phyloP scores from a whole-genome alignment of 53 echinoderm and acorn worm species.

The Paracentrotus lividus region DNA sequence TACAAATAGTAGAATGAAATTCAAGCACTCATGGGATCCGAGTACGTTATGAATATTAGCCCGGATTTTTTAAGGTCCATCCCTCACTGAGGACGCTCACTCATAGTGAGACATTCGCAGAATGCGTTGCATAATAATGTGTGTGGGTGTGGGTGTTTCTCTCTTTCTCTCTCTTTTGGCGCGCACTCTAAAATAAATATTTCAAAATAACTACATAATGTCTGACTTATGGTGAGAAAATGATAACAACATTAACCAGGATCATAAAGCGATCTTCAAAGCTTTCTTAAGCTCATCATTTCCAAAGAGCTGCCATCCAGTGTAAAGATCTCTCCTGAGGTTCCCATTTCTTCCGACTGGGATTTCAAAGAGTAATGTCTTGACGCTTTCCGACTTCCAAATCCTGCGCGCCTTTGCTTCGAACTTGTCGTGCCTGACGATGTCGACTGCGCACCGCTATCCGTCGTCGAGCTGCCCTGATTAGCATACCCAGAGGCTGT shows the following conservation, averaged over 20 bases:
- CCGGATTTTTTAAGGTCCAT: too few relatives aligned
- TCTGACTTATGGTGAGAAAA: neutral
- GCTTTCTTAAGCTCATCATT: slow-evolving; percentile 34
- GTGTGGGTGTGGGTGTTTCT: too few relatives aligned
- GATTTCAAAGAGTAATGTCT: slow-evolving; percentile 29
- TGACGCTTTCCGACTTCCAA: slow-evolving; percentile 31
- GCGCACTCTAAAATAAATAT: too few relatives aligned
- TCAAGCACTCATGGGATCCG: too few relatives aligned
- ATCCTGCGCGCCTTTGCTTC: neutral
- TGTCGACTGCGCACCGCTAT: slow-evolving; percentile 9
- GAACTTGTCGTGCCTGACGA: slow-evolving; percentile 1
- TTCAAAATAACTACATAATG: too few relatives aligned
- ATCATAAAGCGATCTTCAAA: neutral
- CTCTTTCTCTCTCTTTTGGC: too few relatives aligned
- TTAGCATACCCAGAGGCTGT: slow-evolving; percentile 13
- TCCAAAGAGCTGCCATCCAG: slow-evolving; percentile 23
- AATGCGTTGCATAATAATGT: too few relatives aligned
- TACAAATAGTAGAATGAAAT: too few relatives aligned
- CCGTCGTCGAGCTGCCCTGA: neutral
- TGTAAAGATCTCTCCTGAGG: slow-evolving; percentile 26
- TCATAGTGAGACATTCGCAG: too few relatives aligned
- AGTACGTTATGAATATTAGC: too few relatives aligned
- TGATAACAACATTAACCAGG: neutral
- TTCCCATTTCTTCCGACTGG: slow-evolving; percentile 6
- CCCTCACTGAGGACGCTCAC: too few relatives aligned